A percentile compares a stretch with the other conserved stretches of the same genome.
phyloP scores from a whole-genome alignment of 2,797 vertebrate genomes.

The Nannoperca obscura region DNA sequence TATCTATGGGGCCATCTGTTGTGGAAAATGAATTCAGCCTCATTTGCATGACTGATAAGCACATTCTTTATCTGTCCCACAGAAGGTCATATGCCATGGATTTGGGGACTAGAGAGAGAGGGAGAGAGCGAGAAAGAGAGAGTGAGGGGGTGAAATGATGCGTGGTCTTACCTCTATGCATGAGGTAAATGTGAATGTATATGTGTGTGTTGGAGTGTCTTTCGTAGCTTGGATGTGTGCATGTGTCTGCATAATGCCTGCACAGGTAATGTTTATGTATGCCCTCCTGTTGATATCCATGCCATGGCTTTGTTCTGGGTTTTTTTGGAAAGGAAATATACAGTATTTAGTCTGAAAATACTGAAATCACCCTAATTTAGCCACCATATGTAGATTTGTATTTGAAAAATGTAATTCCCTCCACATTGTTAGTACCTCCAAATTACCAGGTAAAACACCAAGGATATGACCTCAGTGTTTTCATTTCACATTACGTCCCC shows the following conservation, averaged over 20 bases:
- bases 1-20: slow-evolving; percentile 99
- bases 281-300: slow-evolving; percentile 66
- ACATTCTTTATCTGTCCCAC: slow-evolving; percentile 99
- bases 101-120: slow-evolving; percentile 89
- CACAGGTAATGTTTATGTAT: slow-evolving; percentile 79
- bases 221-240: slow-evolving; percentile 58
- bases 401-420: background rate
- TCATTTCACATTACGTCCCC: background rate
- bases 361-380: no score
- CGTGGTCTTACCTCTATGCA: slow-evolving; percentile 71
- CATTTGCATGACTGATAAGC: slow-evolving; percentile 99
- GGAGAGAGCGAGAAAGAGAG: slow-evolving; percentile 75
- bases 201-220: slow-evolving; percentile 60
- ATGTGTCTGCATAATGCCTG: slow-evolving; percentile 75
- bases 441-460: background rate
- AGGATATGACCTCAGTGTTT: background rate
- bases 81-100: slow-evolving; percentile 99
- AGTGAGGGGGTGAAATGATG: slow-evolving; percentile 77
- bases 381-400: background rate
- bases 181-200: slow-evolving; percentile 62
- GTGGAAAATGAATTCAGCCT: slow-evolving; percentile 99
- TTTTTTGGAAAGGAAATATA: slow-evolving; percentile 23
- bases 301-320: slow-evolving; percentile 75
- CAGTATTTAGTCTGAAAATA: no score
- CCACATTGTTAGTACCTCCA: background rate